Evolutionary conservation across 1,140 invertebrate species (phyloP).

Genomic region (Drosophila azteca): DNA sequence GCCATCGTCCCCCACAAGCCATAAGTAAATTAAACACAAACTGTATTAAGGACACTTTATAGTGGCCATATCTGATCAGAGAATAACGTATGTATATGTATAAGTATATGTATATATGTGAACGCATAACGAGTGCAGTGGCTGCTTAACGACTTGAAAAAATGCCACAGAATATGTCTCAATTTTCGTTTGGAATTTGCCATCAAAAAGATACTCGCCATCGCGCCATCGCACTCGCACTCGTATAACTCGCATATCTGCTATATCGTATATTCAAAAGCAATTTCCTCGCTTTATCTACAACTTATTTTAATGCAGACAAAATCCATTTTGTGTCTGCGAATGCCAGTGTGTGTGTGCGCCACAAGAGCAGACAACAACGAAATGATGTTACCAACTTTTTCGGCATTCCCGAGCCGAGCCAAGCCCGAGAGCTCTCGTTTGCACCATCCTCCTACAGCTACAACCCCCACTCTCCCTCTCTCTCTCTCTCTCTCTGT

Average conservation of each 20-base stretch:
- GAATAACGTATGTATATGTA: too few relatives aligned
- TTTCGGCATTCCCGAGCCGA: constrained; percentile 30
- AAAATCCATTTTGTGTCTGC: constrained; percentile 46
- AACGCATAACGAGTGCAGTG: not conserved
- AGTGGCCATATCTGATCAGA: too few relatives aligned
- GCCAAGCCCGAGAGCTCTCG: constrained; percentile 13
- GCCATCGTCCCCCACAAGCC: too few relatives aligned
- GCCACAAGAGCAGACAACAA: too few relatives aligned
- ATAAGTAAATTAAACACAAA: constrained; percentile 28
- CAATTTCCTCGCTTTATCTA: constrained; percentile 66
- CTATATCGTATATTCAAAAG: constrained; percentile 49
- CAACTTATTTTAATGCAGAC: constrained; percentile 63
- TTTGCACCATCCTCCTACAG: not conserved
- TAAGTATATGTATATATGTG: too few relatives aligned
- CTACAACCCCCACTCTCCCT: not conserved
- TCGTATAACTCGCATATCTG: not conserved
- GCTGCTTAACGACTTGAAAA: constrained; percentile 42
- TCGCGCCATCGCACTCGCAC: too few relatives aligned
- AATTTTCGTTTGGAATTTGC: constrained; percentile 53
- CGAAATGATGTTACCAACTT: constrained; percentile 39
- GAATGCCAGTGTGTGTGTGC: not conserved
- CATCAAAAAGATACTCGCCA: constrained; percentile 41
- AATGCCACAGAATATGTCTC: constrained; percentile 46
- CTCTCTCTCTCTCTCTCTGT: not conserved
- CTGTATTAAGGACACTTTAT: too few relatives aligned